These are phyloP conservation scores for Leucophenga maculata DNA, from an alignment of 2,888 invertebrate species.

Conservation along the genomic window DNA sequence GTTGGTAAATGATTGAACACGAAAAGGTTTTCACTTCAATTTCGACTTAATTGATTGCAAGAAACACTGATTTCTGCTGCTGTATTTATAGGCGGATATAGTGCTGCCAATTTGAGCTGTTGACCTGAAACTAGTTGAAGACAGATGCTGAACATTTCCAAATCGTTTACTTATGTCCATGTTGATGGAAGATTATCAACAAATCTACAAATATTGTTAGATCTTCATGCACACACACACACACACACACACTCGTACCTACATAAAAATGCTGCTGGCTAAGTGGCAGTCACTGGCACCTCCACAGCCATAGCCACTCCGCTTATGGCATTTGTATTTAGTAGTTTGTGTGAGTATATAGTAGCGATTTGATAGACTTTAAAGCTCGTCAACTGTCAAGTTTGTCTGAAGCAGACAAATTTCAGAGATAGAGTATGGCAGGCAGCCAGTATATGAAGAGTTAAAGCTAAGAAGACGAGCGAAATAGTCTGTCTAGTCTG, in stretches of 20 bases:
- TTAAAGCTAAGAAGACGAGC: neutral
- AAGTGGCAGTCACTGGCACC: neutral
- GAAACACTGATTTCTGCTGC: neutral
- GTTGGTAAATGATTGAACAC: too few species aligned
- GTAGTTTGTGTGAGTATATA: neutral
- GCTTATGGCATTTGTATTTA: neutral
- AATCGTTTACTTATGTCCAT: neutral
- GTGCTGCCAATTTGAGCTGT: neutral
- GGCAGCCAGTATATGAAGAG: neutral
- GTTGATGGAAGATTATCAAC: constrained; percentile 12
- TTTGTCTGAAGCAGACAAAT: neutral
- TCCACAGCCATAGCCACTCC: neutral
- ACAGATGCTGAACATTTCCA: neutral
- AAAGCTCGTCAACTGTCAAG: neutral
- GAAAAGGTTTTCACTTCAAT: neutral
- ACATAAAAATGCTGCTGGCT: neutral
- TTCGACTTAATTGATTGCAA: neutral
- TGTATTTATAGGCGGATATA: neutral
- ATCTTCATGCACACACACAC: neutral
- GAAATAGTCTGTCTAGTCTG: too few species aligned
- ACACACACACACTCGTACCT: neutral
- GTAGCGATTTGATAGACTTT: neutral
- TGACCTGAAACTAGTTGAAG: neutral
- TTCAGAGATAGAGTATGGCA: neutral
- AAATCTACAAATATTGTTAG: constrained; percentile 13